phyloP scores from a whole-genome alignment of 2,888 invertebrate species.

The Caenorhabditis sinica region DNA sequence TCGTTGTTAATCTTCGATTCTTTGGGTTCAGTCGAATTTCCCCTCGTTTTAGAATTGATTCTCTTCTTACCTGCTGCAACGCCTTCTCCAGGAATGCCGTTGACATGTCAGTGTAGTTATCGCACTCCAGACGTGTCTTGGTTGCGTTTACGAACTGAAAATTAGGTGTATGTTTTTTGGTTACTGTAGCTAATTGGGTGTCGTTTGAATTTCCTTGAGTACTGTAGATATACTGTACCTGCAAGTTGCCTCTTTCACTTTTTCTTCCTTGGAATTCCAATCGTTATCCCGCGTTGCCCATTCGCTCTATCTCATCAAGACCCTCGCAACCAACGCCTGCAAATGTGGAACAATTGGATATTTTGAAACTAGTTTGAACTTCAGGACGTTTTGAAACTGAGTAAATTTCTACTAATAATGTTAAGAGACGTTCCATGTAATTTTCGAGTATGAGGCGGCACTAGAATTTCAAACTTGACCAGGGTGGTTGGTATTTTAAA shows the following conservation, averaged over 20 bases:
- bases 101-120: conserved; percentile 56
- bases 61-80: neutral
- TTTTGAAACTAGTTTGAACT: too few species aligned
- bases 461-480: too few species aligned
- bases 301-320: conserved; percentile 74
- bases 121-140: conserved; percentile 60
- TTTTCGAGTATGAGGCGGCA: too few species aligned
- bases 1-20: too few species aligned
- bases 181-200: neutral
- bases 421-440: too few species aligned
- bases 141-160: conserved; percentile 70
- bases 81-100: conserved; percentile 50
- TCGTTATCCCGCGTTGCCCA: conserved; percentile 77
- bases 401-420: too few species aligned
- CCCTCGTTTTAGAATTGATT: too few species aligned
- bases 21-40: too few species aligned
- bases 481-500: too few species aligned
- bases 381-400: too few species aligned
- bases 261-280: conserved; percentile 79
- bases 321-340: conserved; percentile 75
- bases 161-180: neutral
- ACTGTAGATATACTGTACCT: conserved; percentile 39
- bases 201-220: too few species aligned
- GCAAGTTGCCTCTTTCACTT: conserved; percentile 75
- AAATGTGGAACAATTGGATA: too few species aligned